Evolutionary conservation across 2,797 vertebrate genomes (phyloP).

Genomic region (Manis pentadactyla): DNA sequence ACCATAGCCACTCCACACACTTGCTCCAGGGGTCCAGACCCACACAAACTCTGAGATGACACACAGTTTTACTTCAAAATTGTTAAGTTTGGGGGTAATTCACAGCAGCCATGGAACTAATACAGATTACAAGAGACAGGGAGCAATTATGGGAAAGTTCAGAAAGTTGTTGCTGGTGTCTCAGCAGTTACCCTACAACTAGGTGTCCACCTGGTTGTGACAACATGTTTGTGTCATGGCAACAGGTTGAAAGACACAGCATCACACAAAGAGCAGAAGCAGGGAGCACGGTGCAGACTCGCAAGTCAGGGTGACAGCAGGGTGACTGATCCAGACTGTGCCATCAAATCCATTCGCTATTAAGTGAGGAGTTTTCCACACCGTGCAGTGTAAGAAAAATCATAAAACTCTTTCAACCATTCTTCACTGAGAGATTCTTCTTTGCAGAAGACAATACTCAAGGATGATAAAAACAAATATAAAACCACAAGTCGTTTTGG

Average conservation of each 20-base stretch:
- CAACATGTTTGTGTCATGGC: background rate
- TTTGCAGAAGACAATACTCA: background rate
- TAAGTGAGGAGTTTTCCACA: background rate
- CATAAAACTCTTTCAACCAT: background rate
- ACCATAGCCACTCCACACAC: background rate
- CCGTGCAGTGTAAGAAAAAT: background rate
- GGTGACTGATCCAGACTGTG: background rate
- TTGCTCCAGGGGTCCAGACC: background rate
- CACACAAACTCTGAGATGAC: background rate
- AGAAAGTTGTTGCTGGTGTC: background rate
- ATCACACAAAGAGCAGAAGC: background rate
- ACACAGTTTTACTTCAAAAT: background rate
- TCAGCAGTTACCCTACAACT: background rate
- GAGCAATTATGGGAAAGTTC: background rate
- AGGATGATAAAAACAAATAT: background rate
- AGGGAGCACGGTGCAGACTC: background rate
- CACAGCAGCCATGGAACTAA: background rate
- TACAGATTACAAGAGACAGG: background rate
- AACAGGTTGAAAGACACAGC: background rate
- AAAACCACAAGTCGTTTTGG: background rate
- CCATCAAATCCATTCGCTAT: background rate
- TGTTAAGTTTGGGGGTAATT: background rate
- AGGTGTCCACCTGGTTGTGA: background rate
- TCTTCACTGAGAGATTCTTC: background rate
- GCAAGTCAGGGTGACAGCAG: background rate